Percentiles rank a stretch among this genome's conserved stretches.
Conservation (phyloP, 2,797 vertebrate species). For the Cyprinella venusta region DNA sequence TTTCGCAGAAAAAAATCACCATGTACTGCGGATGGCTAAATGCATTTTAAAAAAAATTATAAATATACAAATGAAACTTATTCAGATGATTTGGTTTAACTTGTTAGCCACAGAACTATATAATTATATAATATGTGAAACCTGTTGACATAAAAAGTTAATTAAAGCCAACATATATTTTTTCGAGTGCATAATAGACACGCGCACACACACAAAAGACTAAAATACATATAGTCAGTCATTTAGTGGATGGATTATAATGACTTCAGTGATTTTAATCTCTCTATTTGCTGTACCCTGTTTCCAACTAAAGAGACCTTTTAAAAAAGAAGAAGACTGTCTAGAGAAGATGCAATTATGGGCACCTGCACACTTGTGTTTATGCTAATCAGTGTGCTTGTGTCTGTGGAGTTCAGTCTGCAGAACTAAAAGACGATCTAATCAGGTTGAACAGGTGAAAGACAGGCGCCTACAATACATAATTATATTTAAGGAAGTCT, state of each 20-base stretch:
- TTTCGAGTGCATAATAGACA: not conserved
- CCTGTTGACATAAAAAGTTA: too few relatives aligned
- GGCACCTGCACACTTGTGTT: conserved; percentile 5
- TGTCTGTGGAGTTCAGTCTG: conserved; percentile 4
- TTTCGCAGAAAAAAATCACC: not conserved
- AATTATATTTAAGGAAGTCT: not conserved
- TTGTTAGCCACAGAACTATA: too few relatives aligned
- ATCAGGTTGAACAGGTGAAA: conserved; percentile 1
- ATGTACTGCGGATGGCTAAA: too few relatives aligned
- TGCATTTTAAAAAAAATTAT: too few relatives aligned
- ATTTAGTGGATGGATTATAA: not conserved
- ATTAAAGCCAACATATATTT: too few relatives aligned
- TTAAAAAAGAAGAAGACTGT: not conserved
- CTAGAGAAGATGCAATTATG: conserved; percentile 7
- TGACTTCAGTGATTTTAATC: not conserved
- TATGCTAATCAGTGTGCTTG: conserved; percentile 1
- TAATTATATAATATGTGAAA: too few relatives aligned
- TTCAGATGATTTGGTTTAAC: too few relatives aligned
- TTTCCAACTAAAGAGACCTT: not conserved
- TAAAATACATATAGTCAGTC: not conserved
- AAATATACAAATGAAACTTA: too few relatives aligned
- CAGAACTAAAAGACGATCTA: too few relatives aligned
- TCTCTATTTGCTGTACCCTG: not conserved
- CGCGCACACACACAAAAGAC: not conserved
- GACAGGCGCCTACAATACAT: not conserved